A percentile compares a stretch with the other conserved stretches of the same genome.
Evolutionary conservation across 1,140 invertebrate genomes (phyloP).

Genomic region (Temnothorax curvispinosus): DNA sequence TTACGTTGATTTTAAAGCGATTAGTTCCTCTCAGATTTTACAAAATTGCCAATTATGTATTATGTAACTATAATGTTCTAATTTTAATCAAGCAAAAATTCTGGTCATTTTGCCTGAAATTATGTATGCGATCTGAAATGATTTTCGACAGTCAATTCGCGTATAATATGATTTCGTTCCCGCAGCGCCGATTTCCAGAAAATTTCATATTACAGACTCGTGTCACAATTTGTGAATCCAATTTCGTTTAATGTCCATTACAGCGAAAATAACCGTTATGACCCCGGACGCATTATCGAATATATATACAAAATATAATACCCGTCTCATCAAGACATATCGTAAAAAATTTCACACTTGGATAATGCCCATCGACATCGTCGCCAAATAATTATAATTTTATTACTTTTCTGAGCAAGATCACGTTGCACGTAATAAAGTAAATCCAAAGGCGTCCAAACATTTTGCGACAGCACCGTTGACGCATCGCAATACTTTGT

Average conservation of each 20-base stretch:
- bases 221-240: slow-evolving; percentile 52
- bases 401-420: background rate
- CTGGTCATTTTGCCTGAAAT: slow-evolving; percentile 3
- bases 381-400: background rate
- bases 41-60: slow-evolving; percentile 9
- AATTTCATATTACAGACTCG: slow-evolving; percentile 55
- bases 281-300: slow-evolving; percentile 9
- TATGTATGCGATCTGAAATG: slow-evolving; percentile 19
- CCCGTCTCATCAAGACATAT: background rate
- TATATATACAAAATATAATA: slow-evolving; percentile 12
- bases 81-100: slow-evolving; percentile 25
- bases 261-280: slow-evolving; percentile 47
- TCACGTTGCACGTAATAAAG: background rate
- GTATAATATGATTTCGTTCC: slow-evolving; percentile 39
- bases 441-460: background rate
- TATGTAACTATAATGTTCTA: background rate
- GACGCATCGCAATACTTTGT: background rate
- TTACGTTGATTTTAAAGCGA: background rate
- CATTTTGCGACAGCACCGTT: background rate
- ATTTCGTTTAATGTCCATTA: slow-evolving; percentile 61
- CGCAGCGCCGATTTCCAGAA: slow-evolving; percentile 51
- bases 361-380: background rate
- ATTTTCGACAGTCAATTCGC: slow-evolving; percentile 51
- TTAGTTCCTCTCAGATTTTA: background rate
- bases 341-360: background rate